Conservation (phyloP, 2,888 invertebrate species). For the Lithophane socia region DNA sequence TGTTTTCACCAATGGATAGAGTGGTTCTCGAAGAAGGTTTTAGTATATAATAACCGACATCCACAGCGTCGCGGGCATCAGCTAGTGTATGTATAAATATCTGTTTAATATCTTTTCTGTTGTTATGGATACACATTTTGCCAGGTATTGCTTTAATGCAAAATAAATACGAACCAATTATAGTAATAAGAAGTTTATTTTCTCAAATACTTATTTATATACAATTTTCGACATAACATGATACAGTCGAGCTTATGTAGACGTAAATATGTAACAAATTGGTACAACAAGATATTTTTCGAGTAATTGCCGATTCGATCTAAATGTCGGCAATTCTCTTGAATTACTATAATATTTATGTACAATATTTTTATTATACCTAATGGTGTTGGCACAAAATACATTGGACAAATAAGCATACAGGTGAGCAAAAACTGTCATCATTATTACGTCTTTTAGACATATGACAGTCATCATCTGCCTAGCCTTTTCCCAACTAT, state of each 20-base stretch:
- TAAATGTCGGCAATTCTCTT: neutral
- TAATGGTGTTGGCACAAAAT: neutral
- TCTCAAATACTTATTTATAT: constrained; percentile 22
- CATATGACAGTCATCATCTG: too few species aligned
- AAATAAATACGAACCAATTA: constrained; percentile 14
- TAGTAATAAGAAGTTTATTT: constrained; percentile 38
- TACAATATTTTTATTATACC: constrained; percentile 13
- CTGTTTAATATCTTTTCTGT: neutral
- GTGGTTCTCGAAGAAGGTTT: too few species aligned
- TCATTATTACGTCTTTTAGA: too few species aligned
- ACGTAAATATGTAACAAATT: constrained; percentile 28
- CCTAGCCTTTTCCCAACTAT: too few species aligned
- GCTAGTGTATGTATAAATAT: neutral
- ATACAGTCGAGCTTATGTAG: constrained; percentile 5
- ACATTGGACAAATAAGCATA: neutral
- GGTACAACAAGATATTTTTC: constrained; percentile 24
- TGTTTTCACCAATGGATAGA: too few species aligned
- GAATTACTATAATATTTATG: neutral
- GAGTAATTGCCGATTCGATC: neutral
- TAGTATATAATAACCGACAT: too few species aligned
- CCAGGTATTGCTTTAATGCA: neutral
- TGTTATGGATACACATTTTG: neutral
- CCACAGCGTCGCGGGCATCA: too few species aligned
- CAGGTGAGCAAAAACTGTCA: too few species aligned
- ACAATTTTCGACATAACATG: constrained; percentile 22